These are phyloP conservation scores for Psettodes erumei DNA, from an alignment of 2,113 vertebrate genomes.

Conservation along the genomic window DNA sequence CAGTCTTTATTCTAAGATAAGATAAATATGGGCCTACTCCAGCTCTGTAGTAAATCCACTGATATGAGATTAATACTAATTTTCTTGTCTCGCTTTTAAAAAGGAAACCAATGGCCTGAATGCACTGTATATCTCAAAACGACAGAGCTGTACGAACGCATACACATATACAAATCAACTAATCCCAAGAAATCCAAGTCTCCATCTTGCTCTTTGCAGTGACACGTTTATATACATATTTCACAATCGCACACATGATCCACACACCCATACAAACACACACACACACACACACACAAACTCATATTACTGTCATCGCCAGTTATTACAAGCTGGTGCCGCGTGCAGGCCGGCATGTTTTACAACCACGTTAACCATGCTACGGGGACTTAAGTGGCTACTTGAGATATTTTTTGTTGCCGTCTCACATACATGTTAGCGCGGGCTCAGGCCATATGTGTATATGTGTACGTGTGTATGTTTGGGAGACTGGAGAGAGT, in stretches of 20 bases:
- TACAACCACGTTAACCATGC: slow-evolving; percentile 74
- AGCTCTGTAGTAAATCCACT: background rate
- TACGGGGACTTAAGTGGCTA: slow-evolving; percentile 67
- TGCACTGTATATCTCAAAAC: background rate
- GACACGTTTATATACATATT: slow-evolving; percentile 27
- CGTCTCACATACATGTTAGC: slow-evolving; percentile 46
- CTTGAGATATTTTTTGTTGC: slow-evolving; percentile 70
- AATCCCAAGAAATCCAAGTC: slow-evolving; percentile 15
- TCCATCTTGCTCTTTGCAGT: slow-evolving; percentile 8
- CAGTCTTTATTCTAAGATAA: background rate
- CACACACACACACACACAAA: slow-evolving; percentile 39
- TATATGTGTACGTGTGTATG: slow-evolving; percentile 33
- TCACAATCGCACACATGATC: slow-evolving; percentile 42
- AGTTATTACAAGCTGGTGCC: slow-evolving; percentile 64
- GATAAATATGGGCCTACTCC: background rate
- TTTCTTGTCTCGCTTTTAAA: background rate
- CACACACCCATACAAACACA: slow-evolving; percentile 16
- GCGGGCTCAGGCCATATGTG: slow-evolving; percentile 11
- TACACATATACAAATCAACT: background rate
- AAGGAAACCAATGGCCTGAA: background rate
- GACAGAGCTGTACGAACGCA: background rate
- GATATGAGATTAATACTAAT: background rate
- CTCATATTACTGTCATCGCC: slow-evolving; percentile 75
- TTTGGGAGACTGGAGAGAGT: slow-evolving; percentile 52
- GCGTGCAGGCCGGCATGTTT: slow-evolving; percentile 64